Base-by-base conservation (phyloP, 2,797 vertebrate genomes). In the Syngnathus rostellatus region DNA sequence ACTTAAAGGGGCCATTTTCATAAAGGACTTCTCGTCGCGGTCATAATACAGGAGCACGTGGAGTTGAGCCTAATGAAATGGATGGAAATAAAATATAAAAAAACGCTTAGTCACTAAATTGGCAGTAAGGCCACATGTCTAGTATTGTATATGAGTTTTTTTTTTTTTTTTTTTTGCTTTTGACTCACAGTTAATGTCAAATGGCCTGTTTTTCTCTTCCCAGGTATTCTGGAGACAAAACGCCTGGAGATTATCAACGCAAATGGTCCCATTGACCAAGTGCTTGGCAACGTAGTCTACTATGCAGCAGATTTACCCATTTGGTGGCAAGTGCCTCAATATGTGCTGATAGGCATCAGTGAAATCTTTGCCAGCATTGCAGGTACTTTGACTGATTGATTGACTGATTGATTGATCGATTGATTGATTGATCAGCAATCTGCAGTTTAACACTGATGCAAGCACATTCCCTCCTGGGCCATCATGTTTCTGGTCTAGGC, bases 291-390 rank as follows among this genome's bases (percentile, higher is more conserved):
- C 0, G 93, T 93, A 6, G 88, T 86, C 0, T 99, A 94, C 84
- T 79, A 94, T 0, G 97, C 94, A 0, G 97, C 97, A 31, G 91
- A 98, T 83, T 66, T 99, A 80, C 86, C 94, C 10, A 91, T 99
- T 75, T 99, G 97, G 97, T 99, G 96, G 97, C 97, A 99, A 85
- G 77, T 99, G n/a, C 97, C 97, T 38, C 97, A 99, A 2, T 99
- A 98, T 2, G 88, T 99, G 81, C 93, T 99, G 63, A 98, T 99
- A 41, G 97, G 96, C 69, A 87, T 99, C 90, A 99, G 97, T 40
- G 97, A 99, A 85, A 92, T 99, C 83, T 98, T 99, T 74, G 96
- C 97, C 71, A 99, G 97, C 83, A 99, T 99, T 76, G 93, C 96
- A 86, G 97, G 97, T 98, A 64, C n/a, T 40, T 31, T 3, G 31